Conservation (phyloP, 2,888 invertebrate species). For the Allolobophora icterica region DNA sequence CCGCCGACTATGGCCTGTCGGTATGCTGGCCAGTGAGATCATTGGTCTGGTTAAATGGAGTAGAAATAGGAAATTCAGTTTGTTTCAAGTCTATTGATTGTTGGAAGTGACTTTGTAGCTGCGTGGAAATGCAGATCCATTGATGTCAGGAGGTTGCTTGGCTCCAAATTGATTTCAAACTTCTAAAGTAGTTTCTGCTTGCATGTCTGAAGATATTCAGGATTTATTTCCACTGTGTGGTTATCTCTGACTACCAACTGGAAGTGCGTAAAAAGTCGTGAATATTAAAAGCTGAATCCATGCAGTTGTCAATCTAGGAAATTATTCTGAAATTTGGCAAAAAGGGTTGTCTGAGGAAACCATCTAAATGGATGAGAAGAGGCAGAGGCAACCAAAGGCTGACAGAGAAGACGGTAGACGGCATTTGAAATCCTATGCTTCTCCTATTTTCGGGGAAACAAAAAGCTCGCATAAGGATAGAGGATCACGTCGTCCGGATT, state of each 20-base stretch:
- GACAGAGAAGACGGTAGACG: not conserved
- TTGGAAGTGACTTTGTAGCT: not conserved
- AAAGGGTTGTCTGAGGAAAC: not conserved
- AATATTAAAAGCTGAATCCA: not conserved
- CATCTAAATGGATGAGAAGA: constrained; percentile 3
- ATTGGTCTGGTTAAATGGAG: not conserved
- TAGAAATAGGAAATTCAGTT: not conserved
- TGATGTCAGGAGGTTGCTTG: not conserved
- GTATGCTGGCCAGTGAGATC: not conserved
- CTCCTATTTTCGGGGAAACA: not conserved
- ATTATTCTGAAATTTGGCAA: not conserved
- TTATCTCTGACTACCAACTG: not conserved
- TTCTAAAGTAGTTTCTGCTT: not conserved
- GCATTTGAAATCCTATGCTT: not conserved
- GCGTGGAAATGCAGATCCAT: not conserved
- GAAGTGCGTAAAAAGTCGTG: not conserved
- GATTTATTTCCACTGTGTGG: not conserved
- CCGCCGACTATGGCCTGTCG: not conserved
- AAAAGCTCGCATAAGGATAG: not conserved
- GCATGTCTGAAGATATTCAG: constrained; percentile 13
- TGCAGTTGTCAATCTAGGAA: not conserved
- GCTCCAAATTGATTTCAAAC: not conserved
- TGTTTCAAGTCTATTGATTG: not conserved
- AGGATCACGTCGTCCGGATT: not conserved
- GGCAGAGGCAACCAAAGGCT: not conserved